Conservation (phyloP, 1,140 invertebrate genomes). For the Chionoecetes opilio region DNA sequence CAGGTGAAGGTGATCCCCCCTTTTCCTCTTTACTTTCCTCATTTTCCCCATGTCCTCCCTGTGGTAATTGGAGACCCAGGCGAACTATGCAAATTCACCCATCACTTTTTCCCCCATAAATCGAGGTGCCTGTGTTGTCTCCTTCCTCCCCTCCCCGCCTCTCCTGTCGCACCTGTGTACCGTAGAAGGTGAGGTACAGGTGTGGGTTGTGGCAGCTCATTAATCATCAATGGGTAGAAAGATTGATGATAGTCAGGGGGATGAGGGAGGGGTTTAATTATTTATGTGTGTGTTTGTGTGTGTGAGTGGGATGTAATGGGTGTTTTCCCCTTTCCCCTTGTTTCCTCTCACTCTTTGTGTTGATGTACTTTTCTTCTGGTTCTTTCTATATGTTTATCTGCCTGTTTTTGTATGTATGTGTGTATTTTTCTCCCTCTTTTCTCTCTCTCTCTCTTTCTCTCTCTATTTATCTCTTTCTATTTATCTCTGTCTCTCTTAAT, state of each 20-base stretch:
- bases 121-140: too few relatives aligned
- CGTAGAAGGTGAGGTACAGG: neutral
- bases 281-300: conserved; percentile 32
- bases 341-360: too few relatives aligned
- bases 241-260: neutral
- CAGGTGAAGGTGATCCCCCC: neutral
- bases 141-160: neutral
- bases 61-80: too few relatives aligned
- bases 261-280: neutral
- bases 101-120: too few relatives aligned
- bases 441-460: neutral
- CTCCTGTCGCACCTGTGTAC: neutral
- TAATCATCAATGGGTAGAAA: neutral
- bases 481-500: neutral
- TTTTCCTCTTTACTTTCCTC: too few relatives aligned
- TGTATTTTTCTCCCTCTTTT: neutral
- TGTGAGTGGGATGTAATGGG: neutral
- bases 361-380: neutral
- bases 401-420: neutral
- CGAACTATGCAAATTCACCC: too few relatives aligned
- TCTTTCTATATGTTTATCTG: neutral
- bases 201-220: neutral
- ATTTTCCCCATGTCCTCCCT: too few relatives aligned
- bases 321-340: neutral
- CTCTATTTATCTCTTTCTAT: neutral